Evolutionary conservation across 1,140 invertebrate species (phyloP).

Genomic region (Monochamus saltuarius): DNA sequence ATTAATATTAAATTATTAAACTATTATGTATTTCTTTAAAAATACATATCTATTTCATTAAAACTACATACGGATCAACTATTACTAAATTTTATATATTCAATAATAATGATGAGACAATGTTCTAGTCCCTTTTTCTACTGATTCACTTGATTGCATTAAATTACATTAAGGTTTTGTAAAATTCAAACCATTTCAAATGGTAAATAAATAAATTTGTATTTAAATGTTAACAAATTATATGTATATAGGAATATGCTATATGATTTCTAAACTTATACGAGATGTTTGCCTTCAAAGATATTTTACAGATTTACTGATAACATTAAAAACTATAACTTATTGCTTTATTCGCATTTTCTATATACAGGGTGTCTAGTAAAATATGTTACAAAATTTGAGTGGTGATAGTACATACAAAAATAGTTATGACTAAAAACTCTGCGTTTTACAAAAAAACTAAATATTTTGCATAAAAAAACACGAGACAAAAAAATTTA

Average conservation of each 20-base stretch:
- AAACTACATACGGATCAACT: conserved; percentile 47
- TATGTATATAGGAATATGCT: not conserved
- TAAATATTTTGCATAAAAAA: too few relatives aligned
- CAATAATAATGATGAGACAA: conserved; percentile 43
- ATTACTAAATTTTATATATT: conserved; percentile 44
- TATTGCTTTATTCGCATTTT: too few relatives aligned
- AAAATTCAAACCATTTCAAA: conserved; percentile 18
- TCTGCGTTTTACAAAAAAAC: too few relatives aligned
- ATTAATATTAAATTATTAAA: conserved; percentile 30
- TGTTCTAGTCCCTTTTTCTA: conserved; percentile 25
- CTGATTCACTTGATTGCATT: conserved; percentile 42
- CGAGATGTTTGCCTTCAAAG: too few relatives aligned
- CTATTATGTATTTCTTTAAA: conserved; percentile 40
- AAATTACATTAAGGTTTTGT: conserved; percentile 29
- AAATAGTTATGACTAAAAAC: too few relatives aligned
- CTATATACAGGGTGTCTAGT: too few relatives aligned
- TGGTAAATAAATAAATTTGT: conserved; percentile 28
- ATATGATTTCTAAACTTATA: not conserved
- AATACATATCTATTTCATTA: conserved; percentile 45
- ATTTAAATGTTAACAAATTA: conserved; percentile 27
- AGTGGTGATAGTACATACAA: too few relatives aligned
- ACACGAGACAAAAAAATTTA: too few relatives aligned
- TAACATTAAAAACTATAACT: too few relatives aligned
- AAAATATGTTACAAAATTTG: too few relatives aligned
- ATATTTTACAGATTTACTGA: too few relatives aligned